Evolutionary conservation across 2,797 vertebrate species (phyloP), one percentile per base, ranked within the genome.

Genomic region (Tamandua tetradactyla): DNA sequence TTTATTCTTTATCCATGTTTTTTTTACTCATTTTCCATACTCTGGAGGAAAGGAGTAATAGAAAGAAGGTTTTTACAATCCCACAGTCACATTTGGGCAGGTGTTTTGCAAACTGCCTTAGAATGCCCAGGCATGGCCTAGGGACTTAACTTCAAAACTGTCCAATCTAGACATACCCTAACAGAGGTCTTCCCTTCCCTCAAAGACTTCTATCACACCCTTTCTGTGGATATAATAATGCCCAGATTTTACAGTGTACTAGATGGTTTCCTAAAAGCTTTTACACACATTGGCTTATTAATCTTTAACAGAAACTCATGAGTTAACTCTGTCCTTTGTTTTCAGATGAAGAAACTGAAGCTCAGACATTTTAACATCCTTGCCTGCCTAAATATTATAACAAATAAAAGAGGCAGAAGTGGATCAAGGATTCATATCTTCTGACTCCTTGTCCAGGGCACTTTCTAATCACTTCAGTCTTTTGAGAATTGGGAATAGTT

Each of bases 401-500:
- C 40, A 42, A 82, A 92, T 89, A 59, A 37, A 44, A 69, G 49
- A 87, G 30, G 17, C 55, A 20, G 40, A 83, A 37, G 8, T 72
- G 40, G 71, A 87, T 74, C 47, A 78, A 78, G 20, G n/a, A 85
- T 62, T 87, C 44, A 6, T 15, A 59, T 80, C 40, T 71, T 88
- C 61, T 91, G 37, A 94, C 44, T 81, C n/a, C 7, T 78, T 87
- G 52, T 78, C 76, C 18, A 83, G 40, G 35, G 32, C 68, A 69
- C 35, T 93, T 95, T 25, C 40, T 84, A 18, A 68, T 87, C 68
- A 55, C 18, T 78, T 76, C 12, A 87, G 42, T 87, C 71, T 91
- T 94, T 87, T 47, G 87, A 94, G 81, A 93, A 90, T 59, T 47
- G 57, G 44, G 75, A 72, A 37, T 87, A 71, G 83, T 94, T 96